Evolutionary conservation across 35 echinoderm and acorn worm genomes (phyloP), one percentile per base, ranked within the genome.

Genomic region (Diadema setosum): DNA sequence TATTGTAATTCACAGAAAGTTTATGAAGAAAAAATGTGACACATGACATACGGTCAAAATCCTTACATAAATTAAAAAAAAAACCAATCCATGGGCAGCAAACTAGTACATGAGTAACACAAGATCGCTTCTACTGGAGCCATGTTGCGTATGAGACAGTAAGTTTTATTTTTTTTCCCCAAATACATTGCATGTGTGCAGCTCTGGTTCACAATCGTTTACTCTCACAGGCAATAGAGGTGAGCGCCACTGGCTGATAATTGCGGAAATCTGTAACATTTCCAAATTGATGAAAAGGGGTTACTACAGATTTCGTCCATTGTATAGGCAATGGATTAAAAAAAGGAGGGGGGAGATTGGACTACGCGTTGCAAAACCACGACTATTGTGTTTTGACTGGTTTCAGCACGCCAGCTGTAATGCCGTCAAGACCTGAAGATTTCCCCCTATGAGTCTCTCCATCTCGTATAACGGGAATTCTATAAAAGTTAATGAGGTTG

Each of bases 21-120:
- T 75, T 16, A 18, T 70, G 29, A 83, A 34, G 24, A 58, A 25
- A 9, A 82, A 15, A 27, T 12, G n/a, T n/a, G n/a, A n/a, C 9
- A 24, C 50, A 45, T 11, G 43, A 9, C 41, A 82, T 82, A 5
- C 37, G 20, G 81, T 83, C 81, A 31, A 83, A 83, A 9, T 42
- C 81, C 26, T 83, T 83, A 27, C 81, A 52, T 30, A 83, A 83
- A 8, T 83, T 48, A 56, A 83, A 27, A 31, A 83, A 83, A 11
- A 56, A 18, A 21, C 26, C 36, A 20, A 83, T 44, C 32, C 45
- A 49, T 58, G 81, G n/a, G 45, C 46, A n/a, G 30, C 23, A 25
- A 45, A 44, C 23, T 9, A 44, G 35, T 46, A 83, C 30, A 16
- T 83, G 81, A 14, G 81, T 57, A 44, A 83, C 81, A 57, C 81